Evolutionary conservation across 2,888 invertebrate genomes (phyloP), one percentile per base, ranked within the genome.

Genomic region (Aelia acuminata): DNA sequence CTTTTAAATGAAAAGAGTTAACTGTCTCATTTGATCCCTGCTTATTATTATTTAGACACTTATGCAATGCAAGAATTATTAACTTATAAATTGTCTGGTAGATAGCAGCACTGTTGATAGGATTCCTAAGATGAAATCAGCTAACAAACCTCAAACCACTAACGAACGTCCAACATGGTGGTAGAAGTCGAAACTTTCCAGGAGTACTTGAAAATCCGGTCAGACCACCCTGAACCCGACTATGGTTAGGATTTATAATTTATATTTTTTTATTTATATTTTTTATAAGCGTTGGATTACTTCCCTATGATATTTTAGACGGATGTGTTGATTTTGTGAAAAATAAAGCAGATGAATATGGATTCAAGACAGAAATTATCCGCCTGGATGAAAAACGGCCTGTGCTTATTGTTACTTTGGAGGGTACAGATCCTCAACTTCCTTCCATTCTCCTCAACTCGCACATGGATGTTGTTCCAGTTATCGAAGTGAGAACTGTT

Each of bases 401-500:
- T 11, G 95, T 98, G 88, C 95, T 97, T 1, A 93, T 98, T 48
- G 93, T 99, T 92, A 96, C 97, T 91, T 97, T 98, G 96, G 91
- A 91, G 48, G 99, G 99, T 50, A 94, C 93, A 1, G 94, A 97
- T 48, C 96, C 96, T 1, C 91, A 93, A 0, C 92, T 96, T 88
- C 95, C 96, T 5, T 93, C 96, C 0, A 93, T 99, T 89, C 92
- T 99, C 90, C 94, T 99, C 35, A 98, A 98, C 92, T 98, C 98
- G 8, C 99, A 99, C 92, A 98, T 97, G 95, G 99, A 99, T 92
- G 99, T 99, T 3, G 99, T 99, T 1, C 98, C 99, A 8, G 87
- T 53, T 10, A 8, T 53, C 18, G 75, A 87, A 50, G 87, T 87
- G 63, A 84, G 49, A 4, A n/a, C n/a, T n/a, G n/a, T n/a, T n/a